These are phyloP conservation scores for Numida meleagris DNA, from an alignment of 2,113 vertebrate species.

Conservation along the genomic window DNA sequence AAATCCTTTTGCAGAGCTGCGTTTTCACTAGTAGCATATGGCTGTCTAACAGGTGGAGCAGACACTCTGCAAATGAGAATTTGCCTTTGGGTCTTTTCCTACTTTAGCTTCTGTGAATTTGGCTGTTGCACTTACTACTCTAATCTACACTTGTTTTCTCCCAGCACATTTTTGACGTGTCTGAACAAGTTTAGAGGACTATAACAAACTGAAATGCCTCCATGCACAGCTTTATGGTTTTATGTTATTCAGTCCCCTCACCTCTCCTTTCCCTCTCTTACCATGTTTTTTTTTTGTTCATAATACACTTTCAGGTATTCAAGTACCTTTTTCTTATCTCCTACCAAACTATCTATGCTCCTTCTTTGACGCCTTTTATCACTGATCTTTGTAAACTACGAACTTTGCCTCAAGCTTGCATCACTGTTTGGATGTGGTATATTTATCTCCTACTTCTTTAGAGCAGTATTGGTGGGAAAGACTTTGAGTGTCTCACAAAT, in stretches of 20 bases:
- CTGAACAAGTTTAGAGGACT: slow-evolving; percentile 4
- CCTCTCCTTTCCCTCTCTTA: not conserved
- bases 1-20: slow-evolving; percentile 32
- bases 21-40: slow-evolving; percentile 46
- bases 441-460: not conserved
- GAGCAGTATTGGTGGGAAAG: not conserved
- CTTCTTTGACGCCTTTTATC: not conserved
- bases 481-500: not conserved
- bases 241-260: not conserved
- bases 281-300: not conserved
- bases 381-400: not conserved
- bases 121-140: slow-evolving; percentile 36
- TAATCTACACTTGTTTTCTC: not conserved
- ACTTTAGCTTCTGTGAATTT: slow-evolving; percentile 43
- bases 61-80: slow-evolving; percentile 30
- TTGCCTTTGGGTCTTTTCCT: slow-evolving; percentile 59
- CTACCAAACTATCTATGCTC: not conserved
- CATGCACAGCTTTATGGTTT: not conserved
- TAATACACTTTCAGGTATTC: not conserved
- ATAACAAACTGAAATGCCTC: not conserved
- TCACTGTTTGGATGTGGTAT: not conserved
- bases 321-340: not conserved
- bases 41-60: slow-evolving; percentile 59
- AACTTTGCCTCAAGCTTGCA: not conserved
- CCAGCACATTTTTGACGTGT: not conserved